These are phyloP conservation scores for Apocrypta bakeri DNA, from an alignment of 1,140 invertebrate species.

Conservation along the genomic window DNA sequence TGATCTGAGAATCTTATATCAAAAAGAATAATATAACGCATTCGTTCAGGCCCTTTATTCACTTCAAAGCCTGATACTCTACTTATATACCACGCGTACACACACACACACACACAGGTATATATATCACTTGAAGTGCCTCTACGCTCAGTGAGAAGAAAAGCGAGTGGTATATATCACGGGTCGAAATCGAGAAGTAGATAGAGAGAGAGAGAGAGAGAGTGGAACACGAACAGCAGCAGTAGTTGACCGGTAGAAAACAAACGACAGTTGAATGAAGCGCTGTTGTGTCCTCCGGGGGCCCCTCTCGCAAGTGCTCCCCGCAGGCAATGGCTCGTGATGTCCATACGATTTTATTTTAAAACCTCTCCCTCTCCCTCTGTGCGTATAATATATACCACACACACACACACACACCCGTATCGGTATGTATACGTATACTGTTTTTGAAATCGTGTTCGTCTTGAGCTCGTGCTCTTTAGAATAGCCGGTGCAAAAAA, in stretches of 20 bases:
- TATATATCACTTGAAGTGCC: background rate
- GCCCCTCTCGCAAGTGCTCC: constrained; percentile 41
- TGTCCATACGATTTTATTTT: constrained; percentile 29
- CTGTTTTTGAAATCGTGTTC: background rate
- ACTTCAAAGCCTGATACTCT: background rate
- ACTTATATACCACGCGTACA: no score
- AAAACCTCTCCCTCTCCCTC: background rate
- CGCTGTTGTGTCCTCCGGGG: constrained; percentile 47
- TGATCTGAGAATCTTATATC: no score
- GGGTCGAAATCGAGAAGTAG: constrained; percentile 48
- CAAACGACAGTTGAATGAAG: constrained; percentile 62
- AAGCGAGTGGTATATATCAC: constrained; percentile 19
- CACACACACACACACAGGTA: no score
- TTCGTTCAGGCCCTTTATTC: constrained; percentile 36
- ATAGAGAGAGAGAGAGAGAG: constrained; percentile 19
- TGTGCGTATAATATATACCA: no score
- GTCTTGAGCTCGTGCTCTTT: background rate
- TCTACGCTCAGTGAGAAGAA: background rate
- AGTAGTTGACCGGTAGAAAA: constrained; percentile 54
- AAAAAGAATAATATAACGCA: constrained; percentile 12
- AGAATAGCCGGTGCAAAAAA: constrained; percentile 3
- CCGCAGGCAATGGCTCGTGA: constrained; percentile 28
- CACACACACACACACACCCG: no score
- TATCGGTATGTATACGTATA: background rate
- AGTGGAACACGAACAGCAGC: background rate